Conservation (phyloP, 2,888 invertebrate species). For the Candidula unifasciata region DNA sequence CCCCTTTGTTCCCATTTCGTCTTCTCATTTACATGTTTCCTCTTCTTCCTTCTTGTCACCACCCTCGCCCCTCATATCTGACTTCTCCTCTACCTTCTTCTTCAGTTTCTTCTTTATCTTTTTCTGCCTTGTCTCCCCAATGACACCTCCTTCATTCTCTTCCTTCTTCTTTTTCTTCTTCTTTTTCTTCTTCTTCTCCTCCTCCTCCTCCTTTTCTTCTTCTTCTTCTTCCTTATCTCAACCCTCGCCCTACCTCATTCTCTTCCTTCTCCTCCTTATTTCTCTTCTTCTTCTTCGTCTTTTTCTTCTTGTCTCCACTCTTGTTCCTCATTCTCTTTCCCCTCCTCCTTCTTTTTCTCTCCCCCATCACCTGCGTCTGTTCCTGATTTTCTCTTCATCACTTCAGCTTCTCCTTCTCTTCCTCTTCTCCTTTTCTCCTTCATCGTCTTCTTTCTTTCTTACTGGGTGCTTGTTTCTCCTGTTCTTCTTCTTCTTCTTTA, state of each 20-base stretch:
- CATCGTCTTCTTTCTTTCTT: background rate
- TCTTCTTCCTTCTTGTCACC: too few species aligned
- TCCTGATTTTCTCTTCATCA: background rate
- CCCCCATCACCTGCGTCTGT: background rate
- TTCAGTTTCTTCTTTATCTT: background rate
- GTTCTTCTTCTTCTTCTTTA: background rate
- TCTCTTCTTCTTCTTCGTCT: background rate
- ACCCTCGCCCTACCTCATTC: background rate
- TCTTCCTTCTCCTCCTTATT: background rate
- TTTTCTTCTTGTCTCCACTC: background rate
- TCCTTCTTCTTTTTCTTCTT: background rate
- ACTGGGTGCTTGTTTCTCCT: background rate
- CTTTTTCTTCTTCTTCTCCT: background rate
- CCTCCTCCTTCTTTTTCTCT: background rate
- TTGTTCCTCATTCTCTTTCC: background rate
- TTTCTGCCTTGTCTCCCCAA: background rate
- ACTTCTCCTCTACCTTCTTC: too few species aligned
- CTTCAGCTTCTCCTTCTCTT: background rate
- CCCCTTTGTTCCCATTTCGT: too few species aligned
- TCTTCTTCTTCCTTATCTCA: background rate
- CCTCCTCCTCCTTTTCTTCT: background rate
- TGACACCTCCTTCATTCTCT: too few species aligned
- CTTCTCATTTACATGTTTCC: too few species aligned
- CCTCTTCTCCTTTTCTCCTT: background rate
- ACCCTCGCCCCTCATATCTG: too few species aligned